Evolutionary conservation across 2,113 vertebrate genomes (phyloP), one percentile per base, ranked within the genome.

Genomic region (Electrona antarctica): DNA sequence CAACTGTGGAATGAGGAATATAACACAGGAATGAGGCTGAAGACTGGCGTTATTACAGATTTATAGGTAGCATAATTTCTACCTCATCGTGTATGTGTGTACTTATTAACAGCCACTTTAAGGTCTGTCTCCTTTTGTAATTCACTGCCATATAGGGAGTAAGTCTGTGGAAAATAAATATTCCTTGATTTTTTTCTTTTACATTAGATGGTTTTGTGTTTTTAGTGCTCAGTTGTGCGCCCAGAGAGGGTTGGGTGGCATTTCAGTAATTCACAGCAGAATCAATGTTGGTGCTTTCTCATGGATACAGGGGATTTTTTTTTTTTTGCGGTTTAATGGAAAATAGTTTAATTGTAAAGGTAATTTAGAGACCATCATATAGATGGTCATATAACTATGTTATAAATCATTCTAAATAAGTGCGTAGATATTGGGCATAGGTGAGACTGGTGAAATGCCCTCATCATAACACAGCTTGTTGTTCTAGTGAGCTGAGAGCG

Each of bases 401-500:
- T 48, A 15, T 54, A 45, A 49, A 21, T 29, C 41, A 76, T 41
- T 41, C 3, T 41, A 41, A 41, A 41, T 41, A 41, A 41, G 33
- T 21, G 21, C 21, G 21, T 41, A 41, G 33, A 41, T 41, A 41
- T 41, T 41, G 33, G 33, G 33, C 33, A 41, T 41, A 41, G 33
- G 33, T 41, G 33, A 41, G 33, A 41, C 33, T 41, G 33, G 33
- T 69, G 33, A 80, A 78, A 66, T 49, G 48, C 55, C 67, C 50
- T 21, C 33, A 2, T 47, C 2, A 13, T 60, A 67, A 51, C 49
- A 71, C 60, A 76, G 64, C 28, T n/a, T 73, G 66, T 82, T 84
- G 46, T 81, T 71, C 52, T 67, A 77, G 73, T 67, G 62, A 85
- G 47, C 75, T 74, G 63, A 86, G 50, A 83, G 77, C 12, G 1